Percentiles rank a stretch among this genome's conserved stretches.
These are phyloP conservation scores for Popillia japonica DNA, from an alignment of 1,140 invertebrate species.

Conservation along the genomic window DNA sequence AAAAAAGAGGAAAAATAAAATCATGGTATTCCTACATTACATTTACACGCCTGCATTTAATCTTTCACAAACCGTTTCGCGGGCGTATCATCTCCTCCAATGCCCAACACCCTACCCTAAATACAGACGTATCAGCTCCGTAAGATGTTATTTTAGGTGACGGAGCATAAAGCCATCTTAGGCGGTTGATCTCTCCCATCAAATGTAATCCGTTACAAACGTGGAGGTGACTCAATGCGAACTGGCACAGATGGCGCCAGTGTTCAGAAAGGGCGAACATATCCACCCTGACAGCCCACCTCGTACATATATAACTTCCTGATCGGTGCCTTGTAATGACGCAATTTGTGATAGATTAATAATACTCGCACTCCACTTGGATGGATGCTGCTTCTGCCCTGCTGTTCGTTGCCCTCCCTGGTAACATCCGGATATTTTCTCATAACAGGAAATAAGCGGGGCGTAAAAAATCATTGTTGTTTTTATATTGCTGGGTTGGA, in stretches of 20 bases:
- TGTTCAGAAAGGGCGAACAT: slow-evolving; percentile 21
- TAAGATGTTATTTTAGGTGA: slow-evolving; percentile 49
- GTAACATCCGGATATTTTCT: slow-evolving; percentile 14
- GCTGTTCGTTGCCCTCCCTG: neutral
- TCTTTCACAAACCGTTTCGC: neutral
- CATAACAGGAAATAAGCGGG: neutral
- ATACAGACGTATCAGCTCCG: slow-evolving; percentile 10
- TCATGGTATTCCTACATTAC: too few relatives aligned
- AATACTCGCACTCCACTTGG: slow-evolving; percentile 44
- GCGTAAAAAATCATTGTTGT: neutral
- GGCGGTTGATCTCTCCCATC: slow-evolving; percentile 46
- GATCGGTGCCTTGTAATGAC: slow-evolving; percentile 55
- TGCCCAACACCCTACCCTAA: neutral
- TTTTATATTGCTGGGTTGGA: neutral
- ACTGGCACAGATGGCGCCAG: slow-evolving; percentile 49
- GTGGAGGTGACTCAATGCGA: slow-evolving; percentile 54
- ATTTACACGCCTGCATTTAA: neutral
- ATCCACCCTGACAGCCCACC: neutral
- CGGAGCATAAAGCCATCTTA: slow-evolving; percentile 51
- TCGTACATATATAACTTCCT: slow-evolving; percentile 53
- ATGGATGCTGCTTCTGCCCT: slow-evolving; percentile 43
- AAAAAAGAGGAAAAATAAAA: too few relatives aligned
- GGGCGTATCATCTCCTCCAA: neutral
- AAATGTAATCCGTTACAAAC: slow-evolving; percentile 46
- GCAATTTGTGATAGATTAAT: slow-evolving; percentile 58